Evolutionary conservation across 2,113 vertebrate genomes (phyloP).

Genomic region (Platycercus adscitus): DNA sequence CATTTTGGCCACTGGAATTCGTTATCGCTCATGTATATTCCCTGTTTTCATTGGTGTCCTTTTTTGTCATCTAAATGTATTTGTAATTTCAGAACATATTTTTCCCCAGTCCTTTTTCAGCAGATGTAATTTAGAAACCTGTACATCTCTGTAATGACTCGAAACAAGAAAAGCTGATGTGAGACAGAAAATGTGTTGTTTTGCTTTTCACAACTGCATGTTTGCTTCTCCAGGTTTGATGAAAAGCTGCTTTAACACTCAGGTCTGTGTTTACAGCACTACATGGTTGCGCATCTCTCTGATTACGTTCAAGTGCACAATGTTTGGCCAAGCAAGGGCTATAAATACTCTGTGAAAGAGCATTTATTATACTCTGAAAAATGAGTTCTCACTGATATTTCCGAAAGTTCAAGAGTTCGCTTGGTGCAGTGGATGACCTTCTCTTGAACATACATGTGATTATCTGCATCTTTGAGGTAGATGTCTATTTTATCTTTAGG

Average conservation of each 20-base stretch:
- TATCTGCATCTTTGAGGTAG: not conserved
- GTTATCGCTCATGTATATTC: not conserved
- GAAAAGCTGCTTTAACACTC: not conserved
- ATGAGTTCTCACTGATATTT: not conserved
- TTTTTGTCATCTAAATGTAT: not conserved
- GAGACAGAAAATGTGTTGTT: not conserved
- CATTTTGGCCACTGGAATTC: not conserved
- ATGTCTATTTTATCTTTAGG: not conserved
- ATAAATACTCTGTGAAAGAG: not conserved
- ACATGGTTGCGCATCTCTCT: not conserved
- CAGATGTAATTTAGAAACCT: not conserved
- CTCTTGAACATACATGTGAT: not conserved
- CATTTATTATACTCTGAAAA: not conserved
- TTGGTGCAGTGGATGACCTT: not conserved
- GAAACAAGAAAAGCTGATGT: not conserved
- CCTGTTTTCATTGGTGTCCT: not conserved
- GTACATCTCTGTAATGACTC: not conserved
- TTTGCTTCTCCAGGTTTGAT: not conserved
- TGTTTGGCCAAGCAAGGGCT: not conserved
- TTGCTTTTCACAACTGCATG: not conserved
- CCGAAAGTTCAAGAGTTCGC: not conserved
- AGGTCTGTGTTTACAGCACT: not conserved
- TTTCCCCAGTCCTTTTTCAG: not conserved
- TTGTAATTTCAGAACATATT: not conserved
- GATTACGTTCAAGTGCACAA: not conserved